A percentile compares a stretch with the other conserved stretches of the same genome.
phyloP scores from a whole-genome alignment of 2,888 invertebrate species.

The Drosophila greeni region DNA sequence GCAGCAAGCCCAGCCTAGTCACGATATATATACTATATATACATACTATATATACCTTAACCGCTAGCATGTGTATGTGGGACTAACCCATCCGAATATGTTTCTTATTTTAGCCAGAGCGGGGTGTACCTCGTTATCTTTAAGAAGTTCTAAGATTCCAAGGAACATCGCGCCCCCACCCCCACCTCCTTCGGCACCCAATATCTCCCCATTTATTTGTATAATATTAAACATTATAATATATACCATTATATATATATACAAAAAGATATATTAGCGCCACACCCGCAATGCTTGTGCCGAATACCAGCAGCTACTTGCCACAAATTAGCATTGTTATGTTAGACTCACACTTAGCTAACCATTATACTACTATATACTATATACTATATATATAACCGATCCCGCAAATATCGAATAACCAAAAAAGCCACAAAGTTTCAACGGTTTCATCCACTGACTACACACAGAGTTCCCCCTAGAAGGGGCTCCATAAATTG shows the following conservation, averaged over 20 bases:
- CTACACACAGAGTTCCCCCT: too few relatives aligned
- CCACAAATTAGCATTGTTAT: neutral
- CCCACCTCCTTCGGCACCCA: neutral
- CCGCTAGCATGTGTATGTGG: slow-evolving; percentile 8
- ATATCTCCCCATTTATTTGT: neutral
- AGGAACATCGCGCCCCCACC: slow-evolving; percentile 1
- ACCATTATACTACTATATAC: neutral
- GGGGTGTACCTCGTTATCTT: slow-evolving; percentile 4
- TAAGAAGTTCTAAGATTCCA: slow-evolving; percentile 2
- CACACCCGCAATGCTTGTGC: neutral
- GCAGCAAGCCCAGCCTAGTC: slow-evolving; percentile 7
- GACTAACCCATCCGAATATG: slow-evolving; percentile 7
- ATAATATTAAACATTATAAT: neutral
- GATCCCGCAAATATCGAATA: neutral
- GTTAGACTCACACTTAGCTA: neutral
- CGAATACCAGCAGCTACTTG: neutral
- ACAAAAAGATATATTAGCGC: neutral
- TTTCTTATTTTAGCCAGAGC: slow-evolving; percentile 5
- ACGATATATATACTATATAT: slow-evolving; percentile 1
- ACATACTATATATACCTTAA: neutral
- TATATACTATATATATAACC: too few relatives aligned
- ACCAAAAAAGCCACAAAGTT: too few relatives aligned
- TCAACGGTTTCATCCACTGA: too few relatives aligned
- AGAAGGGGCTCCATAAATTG: too few relatives aligned
- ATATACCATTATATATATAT: neutral